Percentiles rank a stretch among this genome's conserved stretches.
phyloP scores from a whole-genome alignment of 1,140 invertebrate species.

The Pachypeltis micranthus region DNA sequence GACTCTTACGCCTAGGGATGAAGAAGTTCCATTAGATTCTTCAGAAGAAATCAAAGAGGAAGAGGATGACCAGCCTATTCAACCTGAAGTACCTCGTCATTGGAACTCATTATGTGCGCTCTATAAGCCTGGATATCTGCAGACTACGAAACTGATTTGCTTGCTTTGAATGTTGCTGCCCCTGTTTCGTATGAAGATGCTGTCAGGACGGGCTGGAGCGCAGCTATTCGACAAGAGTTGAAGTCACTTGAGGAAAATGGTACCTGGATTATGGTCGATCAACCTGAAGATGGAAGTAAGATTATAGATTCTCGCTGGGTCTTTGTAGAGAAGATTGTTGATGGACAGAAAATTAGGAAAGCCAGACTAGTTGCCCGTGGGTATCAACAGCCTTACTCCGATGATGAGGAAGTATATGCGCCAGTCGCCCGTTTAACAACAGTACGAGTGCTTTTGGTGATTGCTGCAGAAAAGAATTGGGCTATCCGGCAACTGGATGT shows the following conservation, averaged over 20 bases:
- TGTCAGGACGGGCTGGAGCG: neutral
- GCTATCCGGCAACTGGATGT: neutral
- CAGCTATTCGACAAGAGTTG: neutral
- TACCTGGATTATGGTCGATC: neutral
- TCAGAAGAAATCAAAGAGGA: neutral
- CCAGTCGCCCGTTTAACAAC: neutral
- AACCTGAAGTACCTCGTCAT: neutral
- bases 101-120: neutral
- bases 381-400: neutral
- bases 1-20: too few relatives aligned
- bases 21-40: too few relatives aligned
- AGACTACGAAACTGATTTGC: neutral
- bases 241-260: neutral
- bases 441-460: neutral
- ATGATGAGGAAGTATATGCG: neutral
- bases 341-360: neutral
- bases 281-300: neutral
- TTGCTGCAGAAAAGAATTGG: neutral
- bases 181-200: neutral
- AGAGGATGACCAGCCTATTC: neutral
- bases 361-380: neutral
- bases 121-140: neutral
- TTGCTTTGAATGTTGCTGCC: neutral
- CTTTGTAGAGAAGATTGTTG: neutral
- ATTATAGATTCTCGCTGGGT: neutral